Evolutionary conservation across 2,888 invertebrate genomes (phyloP), one percentile per base, ranked within the genome.

Genomic region (Drosophila maculinotata): DNA sequence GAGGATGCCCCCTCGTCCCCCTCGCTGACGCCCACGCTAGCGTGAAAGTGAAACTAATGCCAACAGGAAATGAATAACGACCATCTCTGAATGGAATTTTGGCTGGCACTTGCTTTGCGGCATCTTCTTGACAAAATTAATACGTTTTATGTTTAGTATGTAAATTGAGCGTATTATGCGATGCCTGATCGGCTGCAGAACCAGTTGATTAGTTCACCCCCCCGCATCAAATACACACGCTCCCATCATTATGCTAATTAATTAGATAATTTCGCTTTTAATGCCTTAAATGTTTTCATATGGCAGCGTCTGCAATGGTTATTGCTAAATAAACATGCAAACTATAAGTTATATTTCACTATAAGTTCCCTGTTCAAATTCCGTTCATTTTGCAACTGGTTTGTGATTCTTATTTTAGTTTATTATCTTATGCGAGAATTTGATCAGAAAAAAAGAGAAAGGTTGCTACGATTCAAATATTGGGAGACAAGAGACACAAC

Each of bases 31-130:
- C 54, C 39, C 54, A 44, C 53, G 2, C 39, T 30, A 25, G 14
- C 47, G 68, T 62, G 81, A 82, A 85, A 82, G 81, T 82, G 72
- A 82, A 77, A 68, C 62, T 58, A 60, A 74, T 69, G 45, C 58
- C 28, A 79, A 48, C 49, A 75, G 85, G 71, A 82, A 82, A 77
- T 67, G 35, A 74, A 63, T 63, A 60, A 70, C 25, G 51, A 39
- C n/a, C n/a, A n/a, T 3, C 45, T 49, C 39, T 57, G 28, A 7
- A 10, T 15, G n/a, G n/a, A 17, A 54, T 42, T 26, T 23, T 17
- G 48, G 38, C 5, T 33, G 33, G 42, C 59, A 60, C 41, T 59
- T 45, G 28, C 17, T 47, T 26, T 7, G 15, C 41, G 35, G 38
- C 42, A 39, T 12, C 23, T 49, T 58, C 68, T 62, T 83, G 67